phyloP scores from a whole-genome alignment of 2,113 vertebrate genomes.

The Octodon degus region DNA sequence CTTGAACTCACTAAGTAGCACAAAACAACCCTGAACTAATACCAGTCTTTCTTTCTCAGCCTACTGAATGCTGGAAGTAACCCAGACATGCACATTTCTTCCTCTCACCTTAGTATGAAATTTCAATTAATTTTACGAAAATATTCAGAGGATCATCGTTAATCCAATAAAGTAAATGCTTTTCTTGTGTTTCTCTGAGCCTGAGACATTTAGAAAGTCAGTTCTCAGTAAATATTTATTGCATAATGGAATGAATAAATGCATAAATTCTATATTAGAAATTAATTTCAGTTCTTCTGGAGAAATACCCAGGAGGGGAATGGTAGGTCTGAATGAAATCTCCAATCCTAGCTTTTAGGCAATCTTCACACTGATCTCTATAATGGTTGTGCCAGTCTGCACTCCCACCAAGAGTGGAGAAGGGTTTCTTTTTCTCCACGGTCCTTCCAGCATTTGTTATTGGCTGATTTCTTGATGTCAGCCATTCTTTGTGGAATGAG shows the following conservation, averaged over 20 bases:
- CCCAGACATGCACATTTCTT: not conserved
- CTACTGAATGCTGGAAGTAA: not conserved
- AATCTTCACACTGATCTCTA: too few species aligned
- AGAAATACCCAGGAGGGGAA: too few species aligned
- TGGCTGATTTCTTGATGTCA: too few species aligned
- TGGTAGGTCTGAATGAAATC: too few species aligned
- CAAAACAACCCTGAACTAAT: too few species aligned
- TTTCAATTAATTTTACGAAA: not conserved
- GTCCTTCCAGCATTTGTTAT: too few species aligned
- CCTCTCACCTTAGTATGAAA: not conserved
- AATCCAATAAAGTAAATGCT: not conserved
- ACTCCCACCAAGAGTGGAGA: too few species aligned
- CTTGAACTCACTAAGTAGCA: not conserved
- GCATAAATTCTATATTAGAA: not conserved
- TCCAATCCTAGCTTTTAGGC: too few species aligned
- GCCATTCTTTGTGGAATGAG: too few species aligned
- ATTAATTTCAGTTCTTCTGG: not conserved
- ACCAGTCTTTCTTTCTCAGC: not conserved
- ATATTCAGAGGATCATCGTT: not conserved
- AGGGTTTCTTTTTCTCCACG: too few species aligned
- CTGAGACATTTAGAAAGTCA: not conserved
- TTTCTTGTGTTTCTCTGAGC: not conserved
- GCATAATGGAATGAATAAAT: not conserved
- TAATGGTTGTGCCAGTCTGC: too few species aligned
- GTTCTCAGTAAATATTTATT: not conserved